Base-by-base conservation (phyloP, 2,888 invertebrate genomes). In the Xylota sylvarum region DNA sequence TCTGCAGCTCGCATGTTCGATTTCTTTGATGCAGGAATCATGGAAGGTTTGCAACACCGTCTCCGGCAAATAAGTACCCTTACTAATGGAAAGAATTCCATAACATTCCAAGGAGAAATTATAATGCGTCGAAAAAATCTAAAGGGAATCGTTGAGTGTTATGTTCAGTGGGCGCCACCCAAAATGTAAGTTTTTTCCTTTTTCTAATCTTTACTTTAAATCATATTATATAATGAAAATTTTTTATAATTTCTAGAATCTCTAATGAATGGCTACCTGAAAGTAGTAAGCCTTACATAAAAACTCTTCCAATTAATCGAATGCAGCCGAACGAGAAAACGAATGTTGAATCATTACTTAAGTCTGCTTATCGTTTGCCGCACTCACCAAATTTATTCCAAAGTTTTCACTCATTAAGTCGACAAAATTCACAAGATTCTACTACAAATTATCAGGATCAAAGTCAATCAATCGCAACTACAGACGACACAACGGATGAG, bases 21-120 rank as follows among this genome's bases (percentile, higher is more conserved):
- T 93, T 98, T 96, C 94, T 97, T 98, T 93, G 98, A 98, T 93
- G 93, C 96, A 88, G 97, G 98, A 67, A 96, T 96, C 88, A 98
- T 98, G 98, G 98, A 98, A 93, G 96, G 97, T 0, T 94, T 98
- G 50, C 96, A 97, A 92, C 96, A 97, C 93, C 96, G 96, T 85
- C 93, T 98, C 89, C 93, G 95, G 72, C 95, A 95, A 89, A 95
- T 95, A 10, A 93, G 94, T 88, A 94, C 94, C 87, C 94, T 96
- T 88, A 94, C 93, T 90, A 95, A 95, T 91, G 95, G 93, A 89
- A 93, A 95, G 90, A 94, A 96, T 92, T 94, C 95, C 88, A 94
- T 97, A 88, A 95, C 95, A 89, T 94, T 97, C 90, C 94, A 94
- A 91, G 96, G 96, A 89, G 94, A 94, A 92, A 93, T 95, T 87